A percentile compares a stretch with the other conserved stretches of the same genome.
These are phyloP conservation scores for Heteromurus nitidus DNA, from an alignment of 2,888 invertebrate species.

Conservation along the genomic window DNA sequence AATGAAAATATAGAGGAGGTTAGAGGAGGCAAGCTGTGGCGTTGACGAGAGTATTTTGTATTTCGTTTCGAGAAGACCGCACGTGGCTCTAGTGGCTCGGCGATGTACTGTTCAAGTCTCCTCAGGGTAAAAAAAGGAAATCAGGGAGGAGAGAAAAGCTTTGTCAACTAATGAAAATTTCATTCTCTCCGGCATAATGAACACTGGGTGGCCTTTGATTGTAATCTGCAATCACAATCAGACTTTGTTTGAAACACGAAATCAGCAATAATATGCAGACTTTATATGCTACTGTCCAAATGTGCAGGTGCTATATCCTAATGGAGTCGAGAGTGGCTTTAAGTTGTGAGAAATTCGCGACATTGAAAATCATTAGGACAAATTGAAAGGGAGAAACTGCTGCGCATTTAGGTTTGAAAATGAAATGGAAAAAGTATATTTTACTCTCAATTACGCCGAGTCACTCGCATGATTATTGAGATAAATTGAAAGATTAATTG, in stretches of 20 bases:
- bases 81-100: too few species aligned
- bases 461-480: not conserved
- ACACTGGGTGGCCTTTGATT: slow-evolving; percentile 20
- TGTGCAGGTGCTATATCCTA: not conserved
- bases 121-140: not conserved
- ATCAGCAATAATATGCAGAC: not conserved
- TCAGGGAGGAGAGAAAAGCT: slow-evolving; percentile 22
- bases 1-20: not conserved
- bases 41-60: not conserved
- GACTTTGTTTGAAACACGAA: not conserved
- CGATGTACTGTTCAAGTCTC: too few species aligned
- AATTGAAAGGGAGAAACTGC: not conserved
- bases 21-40: not conserved
- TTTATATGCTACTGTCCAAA: not conserved
- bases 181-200: not conserved
- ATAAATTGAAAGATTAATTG: slow-evolving; percentile 62
- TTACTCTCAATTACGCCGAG: not conserved
- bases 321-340: not conserved
- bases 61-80: not conserved
- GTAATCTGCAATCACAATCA: slow-evolving; percentile 18
- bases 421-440: not conserved
- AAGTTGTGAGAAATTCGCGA: not conserved
- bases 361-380: not conserved
- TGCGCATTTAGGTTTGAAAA: not conserved
- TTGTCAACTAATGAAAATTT: not conserved